Conservation (phyloP, 2,113 vertebrate genomes). For the Bothrops jararaca region DNA sequence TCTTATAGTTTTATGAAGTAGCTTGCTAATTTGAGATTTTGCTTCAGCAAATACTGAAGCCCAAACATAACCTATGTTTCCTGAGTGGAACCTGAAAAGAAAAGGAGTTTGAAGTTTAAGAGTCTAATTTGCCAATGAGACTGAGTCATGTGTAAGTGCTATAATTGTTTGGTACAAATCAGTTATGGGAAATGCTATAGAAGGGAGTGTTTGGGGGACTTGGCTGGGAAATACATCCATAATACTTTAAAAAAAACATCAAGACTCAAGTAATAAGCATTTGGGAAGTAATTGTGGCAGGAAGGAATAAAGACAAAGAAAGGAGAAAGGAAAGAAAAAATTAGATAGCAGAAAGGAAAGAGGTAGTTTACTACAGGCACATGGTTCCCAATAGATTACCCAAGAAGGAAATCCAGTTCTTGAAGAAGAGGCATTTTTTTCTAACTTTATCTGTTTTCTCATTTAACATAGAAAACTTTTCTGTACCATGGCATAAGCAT, state of each 20-base stretch:
- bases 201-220: background rate
- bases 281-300: background rate
- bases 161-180: background rate
- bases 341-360: background rate
- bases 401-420: background rate
- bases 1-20: background rate
- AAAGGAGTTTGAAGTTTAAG: background rate
- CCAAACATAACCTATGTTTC: background rate
- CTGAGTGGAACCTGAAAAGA: background rate
- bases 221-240: background rate
- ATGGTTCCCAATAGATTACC: background rate
- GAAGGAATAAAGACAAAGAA: background rate
- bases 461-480: background rate
- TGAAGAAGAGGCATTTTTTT: background rate
- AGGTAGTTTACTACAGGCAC: background rate
- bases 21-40: background rate
- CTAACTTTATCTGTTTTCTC: background rate
- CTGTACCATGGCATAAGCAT: background rate
- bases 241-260: background rate
- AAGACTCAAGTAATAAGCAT: background rate
- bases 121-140: conserved; percentile 1
- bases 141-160: conserved; percentile 12
- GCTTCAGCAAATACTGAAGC: no score
- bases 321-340: background rate
- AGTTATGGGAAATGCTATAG: background rate